Conservation (phyloP, 2,888 invertebrate genomes). For the Steromphala cineraria region DNA sequence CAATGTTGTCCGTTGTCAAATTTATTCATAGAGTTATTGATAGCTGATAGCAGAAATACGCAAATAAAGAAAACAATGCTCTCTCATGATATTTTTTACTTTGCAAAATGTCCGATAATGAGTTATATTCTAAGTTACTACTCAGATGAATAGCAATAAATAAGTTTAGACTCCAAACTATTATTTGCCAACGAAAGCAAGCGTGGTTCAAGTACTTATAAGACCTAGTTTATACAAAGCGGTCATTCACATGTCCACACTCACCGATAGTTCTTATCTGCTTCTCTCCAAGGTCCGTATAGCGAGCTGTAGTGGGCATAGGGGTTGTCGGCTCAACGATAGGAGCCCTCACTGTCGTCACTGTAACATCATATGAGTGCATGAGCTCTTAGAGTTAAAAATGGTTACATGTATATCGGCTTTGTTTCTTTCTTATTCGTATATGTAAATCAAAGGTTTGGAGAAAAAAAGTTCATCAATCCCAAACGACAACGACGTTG, state of each 20-base stretch:
- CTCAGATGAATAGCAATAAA: too few relatives aligned
- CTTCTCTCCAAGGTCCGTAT: background rate
- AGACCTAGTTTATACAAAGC: background rate
- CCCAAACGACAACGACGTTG: too few relatives aligned
- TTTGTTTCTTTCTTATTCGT: too few relatives aligned
- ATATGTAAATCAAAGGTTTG: too few relatives aligned
- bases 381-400: constrained; percentile 45
- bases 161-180: background rate
- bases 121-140: too few relatives aligned
- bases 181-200: background rate
- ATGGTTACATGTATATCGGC: too few relatives aligned
- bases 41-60: too few relatives aligned
- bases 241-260: background rate
- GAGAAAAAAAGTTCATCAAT: too few relatives aligned
- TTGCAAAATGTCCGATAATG: too few relatives aligned
- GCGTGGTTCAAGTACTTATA: background rate
- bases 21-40: too few relatives aligned
- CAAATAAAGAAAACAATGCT: too few relatives aligned
- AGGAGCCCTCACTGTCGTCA: background rate
- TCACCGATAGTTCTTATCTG: background rate
- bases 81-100: too few relatives aligned
- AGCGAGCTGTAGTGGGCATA: background rate
- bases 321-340: background rate
- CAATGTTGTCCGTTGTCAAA: background rate
- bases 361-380: background rate